Evolutionary conservation across 1,140 invertebrate genomes (phyloP), one percentile per base, ranked within the genome.

Genomic region (Drosophila sturtevanti): DNA sequence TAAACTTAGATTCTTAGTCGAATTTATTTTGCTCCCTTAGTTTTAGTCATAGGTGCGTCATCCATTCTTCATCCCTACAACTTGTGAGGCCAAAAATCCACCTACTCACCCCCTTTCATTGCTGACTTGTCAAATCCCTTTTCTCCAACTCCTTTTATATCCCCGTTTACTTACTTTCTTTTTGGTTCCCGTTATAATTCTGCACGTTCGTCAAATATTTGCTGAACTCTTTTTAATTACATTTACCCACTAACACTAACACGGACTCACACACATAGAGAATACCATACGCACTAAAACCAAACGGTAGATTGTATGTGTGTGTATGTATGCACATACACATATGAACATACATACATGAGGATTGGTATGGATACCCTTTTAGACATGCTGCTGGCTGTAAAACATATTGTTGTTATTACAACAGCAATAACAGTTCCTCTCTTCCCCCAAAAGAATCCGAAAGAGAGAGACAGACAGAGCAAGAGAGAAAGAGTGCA

Each of bases 151-250:
- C 51, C 52, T 54, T 79, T 14, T 12, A 34, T 14, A 35, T 31
- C 11, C 51, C 35, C 3, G 48, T 62, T 18, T 12, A 63, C 18
- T 41, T 27, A 41, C 37, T 68, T 41, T 52, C 56, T 34, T 10
- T 89, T 78, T 74, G 86, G 77, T 90, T 89, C 82, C 75, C 10
- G 34, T 0, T 35, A 4, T 35, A 35, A 35, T 79, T 68, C 79
- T 79, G 81, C 89, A 90, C 89, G 89, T 90, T 89, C 84, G 70
- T 89, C 80, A 90, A 90, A 90, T 90, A 90, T 90, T 90, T 90
- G 84, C 70, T 77, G 72, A 90, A 85, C 80, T 89, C 85, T 85
- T 89, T 89, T 89, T 89, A 89, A 89, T 89, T 89, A 81, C 86
- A 89, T 89, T 48, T 89, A 63, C 74, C 69, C 66, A 60, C 74